phyloP scores from a whole-genome alignment of 64 coral and sea anemone species.

The Montipora capricornis region DNA sequence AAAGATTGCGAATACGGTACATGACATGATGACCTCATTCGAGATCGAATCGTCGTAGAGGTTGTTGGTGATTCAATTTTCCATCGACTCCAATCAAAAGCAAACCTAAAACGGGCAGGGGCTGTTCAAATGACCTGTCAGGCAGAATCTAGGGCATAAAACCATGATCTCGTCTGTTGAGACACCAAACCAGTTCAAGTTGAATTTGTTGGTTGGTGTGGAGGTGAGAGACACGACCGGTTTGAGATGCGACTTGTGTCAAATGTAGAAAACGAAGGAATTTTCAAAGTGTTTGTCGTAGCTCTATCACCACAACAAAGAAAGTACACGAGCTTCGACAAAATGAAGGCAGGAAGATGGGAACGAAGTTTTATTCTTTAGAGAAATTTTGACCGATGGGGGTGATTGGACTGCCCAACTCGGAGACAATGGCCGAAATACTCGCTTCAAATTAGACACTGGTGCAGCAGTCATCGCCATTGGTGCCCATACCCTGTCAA shows the following conservation, averaged over 20 bases:
- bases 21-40: slow-evolving; percentile 81
- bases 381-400: slow-evolving; percentile 25
- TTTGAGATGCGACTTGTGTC: slow-evolving; percentile 49
- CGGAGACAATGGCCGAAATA: slow-evolving; percentile 58
- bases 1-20: slow-evolving; percentile 76
- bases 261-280: not conserved
- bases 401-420: slow-evolving; percentile 65
- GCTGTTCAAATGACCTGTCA: slow-evolving; percentile 65
- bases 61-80: not conserved
- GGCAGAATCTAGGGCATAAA: slow-evolving; percentile 69
- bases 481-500: slow-evolving; percentile 37
- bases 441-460: slow-evolving; percentile 72
- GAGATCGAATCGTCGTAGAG: slow-evolving; percentile 1
- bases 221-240: not conserved
- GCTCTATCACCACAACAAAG: slow-evolving; percentile 31
- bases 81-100: slow-evolving; percentile 61
- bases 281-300: slow-evolving; percentile 60
- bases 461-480: slow-evolving; percentile 67
- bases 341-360: slow-evolving; percentile 7
- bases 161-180: slow-evolving; percentile 64
- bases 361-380: slow-evolving; percentile 23
- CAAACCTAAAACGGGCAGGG: too few species aligned
- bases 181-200: slow-evolving; percentile 51
- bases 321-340: slow-evolving; percentile 7
- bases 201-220: slow-evolving; percentile 8